Evolutionary conservation across 2,888 invertebrate species (phyloP).

Genomic region (Clitarchus hookeri): DNA sequence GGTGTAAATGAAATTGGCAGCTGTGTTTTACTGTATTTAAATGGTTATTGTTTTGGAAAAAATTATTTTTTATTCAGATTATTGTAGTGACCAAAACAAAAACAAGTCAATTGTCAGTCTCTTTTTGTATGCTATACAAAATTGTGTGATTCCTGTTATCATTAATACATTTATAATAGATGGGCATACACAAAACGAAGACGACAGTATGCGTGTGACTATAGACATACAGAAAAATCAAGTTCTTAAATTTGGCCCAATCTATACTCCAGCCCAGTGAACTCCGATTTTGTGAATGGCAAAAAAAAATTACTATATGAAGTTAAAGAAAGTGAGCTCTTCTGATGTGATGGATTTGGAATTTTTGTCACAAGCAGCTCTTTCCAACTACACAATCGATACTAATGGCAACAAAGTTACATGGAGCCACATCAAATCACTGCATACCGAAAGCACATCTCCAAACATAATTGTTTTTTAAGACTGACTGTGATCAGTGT

Average conservation of each 20-base stretch:
- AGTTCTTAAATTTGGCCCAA: constrained; percentile 17
- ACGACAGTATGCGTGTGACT: constrained; percentile 20
- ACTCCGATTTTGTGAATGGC: background rate
- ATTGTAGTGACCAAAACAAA: constrained; percentile 29
- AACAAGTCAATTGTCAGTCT: constrained; percentile 25
- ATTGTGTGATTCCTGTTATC: background rate
- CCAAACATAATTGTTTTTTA: no score
- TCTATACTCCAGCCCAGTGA: constrained; percentile 26
- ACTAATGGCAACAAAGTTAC: background rate
- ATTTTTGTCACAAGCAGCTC: background rate
- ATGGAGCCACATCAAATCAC: constrained; percentile 18
- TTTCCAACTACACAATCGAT: constrained; percentile 21
- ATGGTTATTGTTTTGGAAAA: constrained; percentile 4
- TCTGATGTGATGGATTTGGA: constrained; percentile 21
- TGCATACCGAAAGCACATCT: background rate
- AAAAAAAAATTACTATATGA: constrained; percentile 5
- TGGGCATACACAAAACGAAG: constrained; percentile 31
- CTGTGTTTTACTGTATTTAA: constrained; percentile 11
- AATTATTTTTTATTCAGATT: constrained; percentile 27
- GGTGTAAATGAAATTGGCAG: background rate
- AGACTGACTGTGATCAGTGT: no score
- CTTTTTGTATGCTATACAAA: constrained; percentile 19
- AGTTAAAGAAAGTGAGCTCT: constrained; percentile 16
- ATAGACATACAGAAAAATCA: constrained; percentile 22
- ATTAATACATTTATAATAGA: constrained; percentile 26